Base-by-base conservation (phyloP, 2,888 invertebrate species). In the Halictus quadricinctus region DNA sequence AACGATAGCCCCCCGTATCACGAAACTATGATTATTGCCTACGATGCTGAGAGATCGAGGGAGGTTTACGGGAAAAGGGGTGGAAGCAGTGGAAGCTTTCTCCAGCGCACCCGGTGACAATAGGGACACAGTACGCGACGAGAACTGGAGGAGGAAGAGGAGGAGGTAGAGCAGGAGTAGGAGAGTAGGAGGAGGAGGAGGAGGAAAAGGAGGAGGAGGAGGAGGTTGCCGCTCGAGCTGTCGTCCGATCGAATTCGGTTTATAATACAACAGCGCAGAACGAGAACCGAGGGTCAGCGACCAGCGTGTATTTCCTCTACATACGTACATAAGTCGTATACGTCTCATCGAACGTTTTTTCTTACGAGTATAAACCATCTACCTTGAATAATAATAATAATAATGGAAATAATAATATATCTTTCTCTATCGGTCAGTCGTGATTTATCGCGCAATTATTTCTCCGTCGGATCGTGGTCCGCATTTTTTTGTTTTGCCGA, bases 241-340 rank as follows among this genome's bases (percentile, higher is more conserved):
- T 87, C 90, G 79, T 84, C 79, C 93, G 94, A 94, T 94, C 94
- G 94, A 94, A 94, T 94, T 93, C 90, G 90, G 94, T 94, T 92
- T 94, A 94, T 94, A 94, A 94, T 94, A 94, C 93, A 94, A 91
- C 91, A 90, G 88, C 75, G 92, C 91, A 91, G 91, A 89, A 87
- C 86, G 89, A 76, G 78, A 69, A 82, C 90, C 91, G 92, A 92
- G 93, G 94, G 94, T 94, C 94, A 94, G 93, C 94, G 94, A 94
- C 94, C 94, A 94, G 92, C 89, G 88, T 80, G 89, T 89, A 76
- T 83, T 91, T 91, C 73, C 73, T 80, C 81, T 87, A 75, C 83
- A 82, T 80, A 81, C 25, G 79, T 85, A 76, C 83, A 81, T 81
- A 82, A 36, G 80, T 74, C 36, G 60, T 58, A 76, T 8, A 41